Conservation (phyloP, 2,797 vertebrate species). For the Premnoplex brunnescens region DNA sequence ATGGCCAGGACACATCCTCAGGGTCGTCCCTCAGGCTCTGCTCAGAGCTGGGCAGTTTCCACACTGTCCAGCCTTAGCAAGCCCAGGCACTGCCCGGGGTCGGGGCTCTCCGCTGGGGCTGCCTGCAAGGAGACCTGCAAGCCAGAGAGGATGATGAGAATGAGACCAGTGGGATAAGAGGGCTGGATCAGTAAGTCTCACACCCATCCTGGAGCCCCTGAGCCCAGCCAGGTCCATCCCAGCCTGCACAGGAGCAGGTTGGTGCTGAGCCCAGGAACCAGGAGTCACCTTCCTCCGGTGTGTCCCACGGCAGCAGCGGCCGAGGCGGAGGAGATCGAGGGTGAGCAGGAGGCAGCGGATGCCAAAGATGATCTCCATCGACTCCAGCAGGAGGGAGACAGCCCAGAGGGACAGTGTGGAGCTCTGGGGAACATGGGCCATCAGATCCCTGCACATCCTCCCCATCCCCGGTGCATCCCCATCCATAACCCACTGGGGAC, state of each 20-base stretch:
- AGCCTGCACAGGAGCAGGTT: rapidly evolving
- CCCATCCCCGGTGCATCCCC: background rate
- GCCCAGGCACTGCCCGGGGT: background rate
- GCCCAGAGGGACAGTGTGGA: slow-evolving; percentile 89
- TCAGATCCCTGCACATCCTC: rapidly evolving
- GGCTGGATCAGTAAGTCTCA: rapidly evolving
- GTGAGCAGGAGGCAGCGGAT: slow-evolving; percentile 80
- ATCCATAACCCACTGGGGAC: rapidly evolving
- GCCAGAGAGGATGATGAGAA: background rate
- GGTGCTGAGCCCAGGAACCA: background rate
- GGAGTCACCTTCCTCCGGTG: slow-evolving; percentile 7
- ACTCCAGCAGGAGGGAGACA: slow-evolving; percentile 80
- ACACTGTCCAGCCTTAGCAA: slow-evolving; percentile 19
- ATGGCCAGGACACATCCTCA: rapidly evolving
- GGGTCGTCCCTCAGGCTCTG: background rate
- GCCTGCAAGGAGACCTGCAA: slow-evolving; percentile 43
- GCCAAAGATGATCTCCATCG: slow-evolving; percentile 80
- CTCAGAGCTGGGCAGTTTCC: background rate
- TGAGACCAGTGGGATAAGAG: rapidly evolving
- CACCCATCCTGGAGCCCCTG: rapidly evolving
- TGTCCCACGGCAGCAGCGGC: slow-evolving; percentile 73
- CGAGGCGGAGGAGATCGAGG: slow-evolving; percentile 75
- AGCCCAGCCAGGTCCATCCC: background rate
- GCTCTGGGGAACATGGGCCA: slow-evolving; percentile 61
- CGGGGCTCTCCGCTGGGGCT: background rate